phyloP scores from a whole-genome alignment of 2,797 vertebrate genomes.

The Psittacula derbiana region DNA sequence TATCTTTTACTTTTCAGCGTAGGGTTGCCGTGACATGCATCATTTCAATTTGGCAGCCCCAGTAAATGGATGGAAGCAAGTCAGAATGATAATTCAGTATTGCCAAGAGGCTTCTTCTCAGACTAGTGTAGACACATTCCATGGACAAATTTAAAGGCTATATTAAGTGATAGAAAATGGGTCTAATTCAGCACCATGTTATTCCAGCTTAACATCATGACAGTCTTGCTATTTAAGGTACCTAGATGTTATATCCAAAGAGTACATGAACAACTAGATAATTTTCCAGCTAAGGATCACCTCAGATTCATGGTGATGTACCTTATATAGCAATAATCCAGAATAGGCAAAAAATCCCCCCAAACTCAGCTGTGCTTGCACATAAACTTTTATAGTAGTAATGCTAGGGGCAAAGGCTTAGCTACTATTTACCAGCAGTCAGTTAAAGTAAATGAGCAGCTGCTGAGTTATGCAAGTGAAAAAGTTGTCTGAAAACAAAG shows the following conservation, averaged over 20 bases:
- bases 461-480: not conserved
- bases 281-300: constrained; percentile 73
- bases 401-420: not conserved
- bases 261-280: constrained; percentile 41
- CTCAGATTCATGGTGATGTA: constrained; percentile 75
- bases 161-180: constrained; percentile 74
- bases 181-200: not conserved
- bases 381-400: not conserved
- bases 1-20: constrained; percentile 68
- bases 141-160: constrained; percentile 61
- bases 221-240: not conserved
- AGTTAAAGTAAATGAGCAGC: not conserved
- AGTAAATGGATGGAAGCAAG: constrained; percentile 82
- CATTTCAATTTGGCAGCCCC: constrained; percentile 77
- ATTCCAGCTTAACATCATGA: not conserved
- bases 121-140: constrained; percentile 63
- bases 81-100: constrained; percentile 81
- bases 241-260: not conserved
- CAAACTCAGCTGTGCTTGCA: not conserved
- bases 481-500: not conserved
- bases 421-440: not conserved
- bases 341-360: constrained; percentile 4
- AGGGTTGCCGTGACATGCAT: constrained; percentile 69
- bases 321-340: constrained; percentile 76
- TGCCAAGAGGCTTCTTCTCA: constrained; percentile 72